Base-by-base conservation (phyloP, 1,140 invertebrate genomes). In the Coenobita brevimanus region DNA sequence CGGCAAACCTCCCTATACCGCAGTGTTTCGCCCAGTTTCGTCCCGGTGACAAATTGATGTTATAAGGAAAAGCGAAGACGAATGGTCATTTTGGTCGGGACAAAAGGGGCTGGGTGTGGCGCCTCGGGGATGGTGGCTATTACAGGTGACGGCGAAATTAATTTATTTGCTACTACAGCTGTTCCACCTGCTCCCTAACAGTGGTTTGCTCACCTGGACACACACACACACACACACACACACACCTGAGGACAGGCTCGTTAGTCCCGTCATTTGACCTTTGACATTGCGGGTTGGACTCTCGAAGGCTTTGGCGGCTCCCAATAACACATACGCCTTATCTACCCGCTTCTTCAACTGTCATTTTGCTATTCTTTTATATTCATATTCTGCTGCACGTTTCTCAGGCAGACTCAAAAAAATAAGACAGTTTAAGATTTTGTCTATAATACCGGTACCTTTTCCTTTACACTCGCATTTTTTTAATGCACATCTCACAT, bases 71-170 rank as follows among this genome's bases (percentile, higher is more conserved):
- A 50, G 38, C 62, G 80, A 82, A 71, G 80, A 41, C 80, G 64
- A 71, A 33, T 82, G 80, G 80, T 71, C 80, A 69, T 82, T 71
- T 27, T 50, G 64, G 46, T 50, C 46, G 46, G 41, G 64, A 82
- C 62, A 41, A 82, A 60, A 82, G 46, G 30, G 57, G 43, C 41
- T 71, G 80, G 64, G 80, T 50, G 80, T 67, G 64, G 80, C 57
- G 80, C 64, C 27, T 50, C 38, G 4, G 43, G 60, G 46, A 50
- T n/a, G 13, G 21, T 21, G 21, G 41, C 41, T 69, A 30, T 82
- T 71, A 82, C 80, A 82, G 41, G 62, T 46, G 80, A 82, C 10
- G n/a, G 64, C 41, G 36, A 82, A 82, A 82, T 82, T 69, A 82
- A 71, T 82, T 46, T 67, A 82, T 67, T 46, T 41, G 62, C 64